These are phyloP conservation scores for Agrilus biguttatus DNA, from an alignment of 2,888 invertebrate genomes.

Conservation along the genomic window DNA sequence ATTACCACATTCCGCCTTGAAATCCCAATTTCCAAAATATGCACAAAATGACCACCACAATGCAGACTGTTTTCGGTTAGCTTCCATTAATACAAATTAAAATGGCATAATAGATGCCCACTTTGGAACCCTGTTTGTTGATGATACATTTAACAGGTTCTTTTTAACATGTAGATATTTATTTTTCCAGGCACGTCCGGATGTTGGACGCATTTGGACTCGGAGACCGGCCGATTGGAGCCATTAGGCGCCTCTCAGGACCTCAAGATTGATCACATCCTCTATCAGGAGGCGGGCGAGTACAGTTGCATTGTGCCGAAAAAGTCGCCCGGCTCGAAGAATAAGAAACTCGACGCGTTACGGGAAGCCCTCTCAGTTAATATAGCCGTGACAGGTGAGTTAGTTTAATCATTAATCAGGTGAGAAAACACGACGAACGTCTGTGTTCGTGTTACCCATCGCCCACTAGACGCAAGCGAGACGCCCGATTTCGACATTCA, in stretches of 20 bases:
- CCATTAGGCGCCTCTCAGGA: constrained; percentile 44
- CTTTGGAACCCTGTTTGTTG: no score
- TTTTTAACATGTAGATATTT: no score
- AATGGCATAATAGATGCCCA: no score
- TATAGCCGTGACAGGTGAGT: constrained; percentile 40
- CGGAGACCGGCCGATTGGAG: constrained; percentile 37
- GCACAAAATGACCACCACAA: no score
- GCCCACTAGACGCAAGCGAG: no score
- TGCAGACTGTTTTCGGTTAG: no score
- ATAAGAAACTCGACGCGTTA: constrained; percentile 36
- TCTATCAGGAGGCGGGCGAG: constrained; percentile 64
- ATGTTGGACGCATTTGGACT: constrained; percentile 46
- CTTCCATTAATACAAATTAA: no score
- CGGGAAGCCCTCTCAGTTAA: constrained; percentile 34
- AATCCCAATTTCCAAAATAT: no score
- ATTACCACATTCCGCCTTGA: no score
- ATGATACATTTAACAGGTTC: no score
- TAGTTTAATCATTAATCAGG: neutral
- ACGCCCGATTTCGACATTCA: neutral
- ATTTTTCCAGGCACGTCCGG: constrained; percentile 37
- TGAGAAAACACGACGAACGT: no score
- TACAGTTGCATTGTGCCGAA: constrained; percentile 56
- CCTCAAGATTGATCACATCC: constrained; percentile 51
- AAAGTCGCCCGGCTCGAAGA: constrained; percentile 29
- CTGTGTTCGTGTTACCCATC: no score